Evolutionary conservation across 2,113 vertebrate species (phyloP).

Genomic region (Eublepharis macularius): DNA sequence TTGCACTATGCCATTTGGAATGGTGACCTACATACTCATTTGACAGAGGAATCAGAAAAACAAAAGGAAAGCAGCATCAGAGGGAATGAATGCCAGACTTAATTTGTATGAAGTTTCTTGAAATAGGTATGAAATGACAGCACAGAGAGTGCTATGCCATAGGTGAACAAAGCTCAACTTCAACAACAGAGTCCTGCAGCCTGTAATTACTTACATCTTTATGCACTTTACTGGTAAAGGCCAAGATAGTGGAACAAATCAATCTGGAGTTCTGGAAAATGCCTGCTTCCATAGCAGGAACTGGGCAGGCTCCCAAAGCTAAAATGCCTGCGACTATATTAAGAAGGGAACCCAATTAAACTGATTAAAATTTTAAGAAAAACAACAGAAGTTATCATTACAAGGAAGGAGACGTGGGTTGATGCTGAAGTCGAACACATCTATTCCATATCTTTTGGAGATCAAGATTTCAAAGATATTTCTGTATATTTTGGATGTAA

Average conservation of each 20-base stretch:
- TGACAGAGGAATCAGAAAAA: neutral
- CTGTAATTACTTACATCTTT: neutral
- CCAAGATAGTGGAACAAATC: neutral
- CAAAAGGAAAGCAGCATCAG: neutral
- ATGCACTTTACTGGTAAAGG: neutral
- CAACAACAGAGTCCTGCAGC: neutral
- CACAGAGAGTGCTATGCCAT: neutral
- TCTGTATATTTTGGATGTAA: rapidly evolving
- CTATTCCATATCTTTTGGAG: neutral
- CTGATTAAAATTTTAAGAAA: conserved; percentile 61
- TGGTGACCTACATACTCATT: neutral
- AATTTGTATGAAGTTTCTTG: neutral
- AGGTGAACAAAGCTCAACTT: neutral
- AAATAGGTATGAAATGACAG: neutral
- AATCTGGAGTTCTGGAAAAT: conserved; percentile 6
- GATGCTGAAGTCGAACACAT: conserved; percentile 16
- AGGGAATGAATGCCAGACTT: neutral
- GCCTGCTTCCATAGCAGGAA: conserved; percentile 41
- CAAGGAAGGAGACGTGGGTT: neutral
- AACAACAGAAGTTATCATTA: conserved; percentile 25
- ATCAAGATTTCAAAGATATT: neutral
- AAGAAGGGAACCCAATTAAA: conserved; percentile 57
- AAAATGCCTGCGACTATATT: conserved; percentile 17
- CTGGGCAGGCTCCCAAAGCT: conserved; percentile 51
- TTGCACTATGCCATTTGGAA: neutral